Conservation (phyloP, 2,888 invertebrate species). For the Neria commutata region DNA sequence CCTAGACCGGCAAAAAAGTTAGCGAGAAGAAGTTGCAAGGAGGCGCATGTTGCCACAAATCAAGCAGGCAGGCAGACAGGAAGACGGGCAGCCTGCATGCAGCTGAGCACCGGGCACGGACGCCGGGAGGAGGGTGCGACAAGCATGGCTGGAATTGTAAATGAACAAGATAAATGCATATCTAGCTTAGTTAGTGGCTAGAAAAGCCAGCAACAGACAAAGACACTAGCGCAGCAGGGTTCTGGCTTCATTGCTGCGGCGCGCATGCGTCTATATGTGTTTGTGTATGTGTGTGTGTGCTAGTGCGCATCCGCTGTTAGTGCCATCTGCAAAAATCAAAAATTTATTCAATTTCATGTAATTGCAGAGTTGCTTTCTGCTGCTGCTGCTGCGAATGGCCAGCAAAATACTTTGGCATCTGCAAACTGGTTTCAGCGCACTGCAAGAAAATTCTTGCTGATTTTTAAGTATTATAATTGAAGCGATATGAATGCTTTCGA, state of each 20-base stretch:
- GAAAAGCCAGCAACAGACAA: too few relatives aligned
- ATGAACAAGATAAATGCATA: slow-evolving; percentile 35
- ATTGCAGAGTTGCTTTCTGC: background rate
- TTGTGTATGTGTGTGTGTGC: too few relatives aligned
- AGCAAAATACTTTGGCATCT: too few relatives aligned
- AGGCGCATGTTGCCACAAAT: too few relatives aligned
- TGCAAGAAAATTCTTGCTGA: too few relatives aligned
- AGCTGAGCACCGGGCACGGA: background rate
- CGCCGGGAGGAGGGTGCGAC: background rate
- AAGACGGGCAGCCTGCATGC: background rate
- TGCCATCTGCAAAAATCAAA: slow-evolving; percentile 1
- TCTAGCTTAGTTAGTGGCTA: background rate
- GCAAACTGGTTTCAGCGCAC: too few relatives aligned
- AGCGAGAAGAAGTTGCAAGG: too few relatives aligned
- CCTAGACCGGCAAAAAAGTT: too few relatives aligned
- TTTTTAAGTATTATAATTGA: too few relatives aligned
- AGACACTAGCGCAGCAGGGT: too few relatives aligned
- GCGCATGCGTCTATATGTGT: background rate
- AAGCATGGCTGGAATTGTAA: slow-evolving; percentile 36
- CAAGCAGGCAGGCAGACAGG: background rate
- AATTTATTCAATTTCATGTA: background rate
- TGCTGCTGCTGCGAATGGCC: background rate
- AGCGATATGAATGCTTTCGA: background rate
- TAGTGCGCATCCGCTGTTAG: background rate
- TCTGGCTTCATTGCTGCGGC: background rate